Base-by-base conservation (phyloP, 2,888 invertebrate species). In the Busseola fusca region DNA sequence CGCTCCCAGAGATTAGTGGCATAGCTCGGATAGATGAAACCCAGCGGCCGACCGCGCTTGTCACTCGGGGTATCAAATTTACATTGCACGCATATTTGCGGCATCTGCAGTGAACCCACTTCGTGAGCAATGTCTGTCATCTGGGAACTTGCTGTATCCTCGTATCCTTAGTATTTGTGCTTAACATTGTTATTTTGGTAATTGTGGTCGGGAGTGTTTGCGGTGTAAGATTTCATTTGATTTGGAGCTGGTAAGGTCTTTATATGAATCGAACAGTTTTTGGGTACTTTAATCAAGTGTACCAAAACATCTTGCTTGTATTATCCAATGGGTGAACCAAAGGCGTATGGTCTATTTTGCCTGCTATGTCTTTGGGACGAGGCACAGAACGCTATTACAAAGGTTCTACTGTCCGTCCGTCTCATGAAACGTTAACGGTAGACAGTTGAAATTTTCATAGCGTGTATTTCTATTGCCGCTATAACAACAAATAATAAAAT, bases 81-180 rank as follows among this genome's bases (percentile, higher is more conserved):
- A 92, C 93, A 93, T 94, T 89, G 92, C 90, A 79, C 88, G 89
- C 93, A 94, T 94, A 91, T 89, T 93, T 95, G 94, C 82, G 94
- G 94, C 81, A 76, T 86, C 86, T 85, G 83, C 81, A 87, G 86
- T 83, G 81, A 86, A 87, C 89, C 89, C 87, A 89, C 89, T 90
- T 86, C 87, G 84, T 40, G 59, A 78, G 84, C 83, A 84, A 87
- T 89, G 87, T 81, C 83, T 80, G 85, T 84, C 83, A 90, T 89
- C 87, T 84, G 82, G 68, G 60, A 74, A 78, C 72, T 82, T 82
- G 62, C 79, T 60, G 59, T 69, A 56, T 62, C 62, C 63, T 68
- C 50, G 59, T 64, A 67, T 60, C 30, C 71, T 34, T 56, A 74
- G 45, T 73, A 76, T 78, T 72, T 70, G 68, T 64, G 70, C 75